Percentiles rank a stretch among this genome's conserved stretches.
These are phyloP conservation scores for Lampropteryx suffumata DNA, from an alignment of 2,888 invertebrate genomes.

Conservation along the genomic window DNA sequence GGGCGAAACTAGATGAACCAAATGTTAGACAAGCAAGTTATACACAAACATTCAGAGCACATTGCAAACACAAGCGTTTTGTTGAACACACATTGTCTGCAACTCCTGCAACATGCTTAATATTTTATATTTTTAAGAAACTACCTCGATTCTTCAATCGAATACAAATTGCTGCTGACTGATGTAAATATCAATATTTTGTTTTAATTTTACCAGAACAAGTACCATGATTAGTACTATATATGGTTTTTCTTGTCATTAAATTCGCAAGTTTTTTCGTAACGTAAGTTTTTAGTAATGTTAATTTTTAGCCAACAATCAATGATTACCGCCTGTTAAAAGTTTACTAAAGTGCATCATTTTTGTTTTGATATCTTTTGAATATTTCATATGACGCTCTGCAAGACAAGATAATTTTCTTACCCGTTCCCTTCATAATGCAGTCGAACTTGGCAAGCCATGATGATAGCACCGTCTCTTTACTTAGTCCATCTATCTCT, in stretches of 20 bases:
- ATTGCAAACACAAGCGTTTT: slow-evolving; percentile 56
- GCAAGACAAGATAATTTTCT: slow-evolving; percentile 37
- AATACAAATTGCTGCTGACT: no score
- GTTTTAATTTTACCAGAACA: no score
- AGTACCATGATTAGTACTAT: no score
- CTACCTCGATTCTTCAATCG: no score
- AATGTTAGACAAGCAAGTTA: slow-evolving; percentile 36
- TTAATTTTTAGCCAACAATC: no score
- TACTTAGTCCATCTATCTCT: slow-evolving; percentile 99
- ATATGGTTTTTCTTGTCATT: no score
- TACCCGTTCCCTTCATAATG: slow-evolving; percentile 93
- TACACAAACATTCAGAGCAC: slow-evolving; percentile 58
- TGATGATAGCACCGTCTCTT: slow-evolving; percentile 98
- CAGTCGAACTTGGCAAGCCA: slow-evolving; percentile 99
- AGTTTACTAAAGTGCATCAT: no score
- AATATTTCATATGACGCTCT: neutral
- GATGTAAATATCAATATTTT: no score
- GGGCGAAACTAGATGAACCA: slow-evolving; percentile 13
- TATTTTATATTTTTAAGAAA: slow-evolving; percentile 29
- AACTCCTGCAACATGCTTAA: slow-evolving; percentile 57
- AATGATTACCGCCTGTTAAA: no score
- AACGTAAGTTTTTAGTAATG: no score
- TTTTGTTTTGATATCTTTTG: no score
- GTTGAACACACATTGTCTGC: slow-evolving; percentile 52
- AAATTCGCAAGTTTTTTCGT: no score